These are phyloP conservation scores for Rhinella marina DNA, from an alignment of 2,797 vertebrate genomes.

Conservation along the genomic window DNA sequence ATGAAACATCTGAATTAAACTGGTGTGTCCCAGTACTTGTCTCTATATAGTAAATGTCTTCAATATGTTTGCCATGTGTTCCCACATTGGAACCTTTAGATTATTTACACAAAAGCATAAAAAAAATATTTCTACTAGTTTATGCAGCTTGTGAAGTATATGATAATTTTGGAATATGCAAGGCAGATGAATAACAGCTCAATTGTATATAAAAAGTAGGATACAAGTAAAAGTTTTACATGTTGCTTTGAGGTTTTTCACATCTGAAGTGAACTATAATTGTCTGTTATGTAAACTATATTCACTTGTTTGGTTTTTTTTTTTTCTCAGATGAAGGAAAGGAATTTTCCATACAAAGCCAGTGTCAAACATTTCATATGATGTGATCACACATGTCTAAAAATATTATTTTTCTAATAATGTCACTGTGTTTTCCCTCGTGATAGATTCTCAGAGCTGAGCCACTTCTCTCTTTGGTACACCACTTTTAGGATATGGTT, in stretches of 20 bases:
- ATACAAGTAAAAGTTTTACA: neutral
- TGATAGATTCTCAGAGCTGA: neutral
- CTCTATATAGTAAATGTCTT: neutral
- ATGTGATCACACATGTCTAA: neutral
- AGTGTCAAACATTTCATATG: neutral
- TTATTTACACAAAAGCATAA: neutral
- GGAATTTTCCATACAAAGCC: neutral
- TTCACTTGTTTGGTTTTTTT: neutral
- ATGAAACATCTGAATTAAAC: too few relatives aligned
- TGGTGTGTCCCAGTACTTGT: too few relatives aligned
- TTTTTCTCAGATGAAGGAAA: neutral
- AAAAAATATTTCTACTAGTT: neutral
- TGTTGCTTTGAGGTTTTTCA: neutral
- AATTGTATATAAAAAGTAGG: neutral
- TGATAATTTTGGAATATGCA: neutral
- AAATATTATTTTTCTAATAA: conserved; percentile 1
- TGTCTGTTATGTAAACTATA: neutral
- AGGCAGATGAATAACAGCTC: neutral
- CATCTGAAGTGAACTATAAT: neutral
- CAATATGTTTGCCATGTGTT: neutral
- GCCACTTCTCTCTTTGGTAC: neutral
- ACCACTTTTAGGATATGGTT: neutral
- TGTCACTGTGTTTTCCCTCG: neutral
- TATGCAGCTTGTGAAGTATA: neutral
- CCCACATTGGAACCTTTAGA: neutral